Evolutionary conservation across 2,113 vertebrate genomes (phyloP).

Genomic region (Cygnus buccinator): DNA sequence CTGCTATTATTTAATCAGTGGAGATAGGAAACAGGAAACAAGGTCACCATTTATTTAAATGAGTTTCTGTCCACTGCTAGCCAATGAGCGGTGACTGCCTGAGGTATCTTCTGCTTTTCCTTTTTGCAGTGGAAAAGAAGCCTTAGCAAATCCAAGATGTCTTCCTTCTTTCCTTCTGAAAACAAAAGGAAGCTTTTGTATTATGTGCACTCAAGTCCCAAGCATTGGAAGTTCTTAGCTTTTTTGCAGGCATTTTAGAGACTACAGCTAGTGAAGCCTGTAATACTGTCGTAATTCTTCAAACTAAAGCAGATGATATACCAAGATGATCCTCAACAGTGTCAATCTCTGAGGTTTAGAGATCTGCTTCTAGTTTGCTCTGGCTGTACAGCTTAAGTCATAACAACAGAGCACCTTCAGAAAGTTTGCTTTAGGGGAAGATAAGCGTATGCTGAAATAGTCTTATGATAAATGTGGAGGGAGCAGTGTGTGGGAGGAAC

Average conservation of each 20-base stretch:
- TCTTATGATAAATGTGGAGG: conserved; percentile 19
- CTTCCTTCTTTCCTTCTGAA: neutral
- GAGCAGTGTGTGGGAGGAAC: conserved; percentile 3
- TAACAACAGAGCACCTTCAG: neutral
- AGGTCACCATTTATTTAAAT: neutral
- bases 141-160: neutral
- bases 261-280: neutral
- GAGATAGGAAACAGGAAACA: neutral
- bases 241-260: neutral
- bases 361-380: neutral
- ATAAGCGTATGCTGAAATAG: neutral
- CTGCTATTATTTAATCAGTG: neutral
- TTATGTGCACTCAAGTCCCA: neutral
- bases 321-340: neutral
- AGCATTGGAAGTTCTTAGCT: neutral
- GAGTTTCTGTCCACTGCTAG: neutral
- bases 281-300: neutral
- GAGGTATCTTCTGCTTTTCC: neutral
- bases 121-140: neutral
- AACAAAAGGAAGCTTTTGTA: neutral
- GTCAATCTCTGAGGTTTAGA: neutral
- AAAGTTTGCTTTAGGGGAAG: neutral
- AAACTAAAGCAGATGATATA: neutral
- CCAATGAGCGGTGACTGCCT: neutral
- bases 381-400: neutral